A percentile compares a stretch with the other conserved stretches of the same genome.
phyloP scores from a whole-genome alignment of 2,888 invertebrate genomes.

The Heliconius charithonia region DNA sequence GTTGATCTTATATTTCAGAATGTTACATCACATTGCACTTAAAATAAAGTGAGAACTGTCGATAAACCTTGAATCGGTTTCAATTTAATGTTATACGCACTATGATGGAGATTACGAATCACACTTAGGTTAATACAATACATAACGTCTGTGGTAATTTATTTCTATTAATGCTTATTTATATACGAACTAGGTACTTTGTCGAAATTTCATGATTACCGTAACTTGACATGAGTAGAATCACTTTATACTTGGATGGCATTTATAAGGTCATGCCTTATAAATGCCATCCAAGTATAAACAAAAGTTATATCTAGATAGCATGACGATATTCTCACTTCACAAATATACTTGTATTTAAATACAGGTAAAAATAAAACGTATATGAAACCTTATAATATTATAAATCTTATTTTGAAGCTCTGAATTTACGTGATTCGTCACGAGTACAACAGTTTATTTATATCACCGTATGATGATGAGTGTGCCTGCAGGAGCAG shows the following conservation, averaged over 20 bases:
- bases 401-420: not conserved
- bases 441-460: constrained; percentile 14
- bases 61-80: constrained; percentile 43
- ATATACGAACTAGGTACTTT: not conserved
- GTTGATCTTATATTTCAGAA: not conserved
- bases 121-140: constrained; percentile 22
- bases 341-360: not conserved
- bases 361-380: not conserved
- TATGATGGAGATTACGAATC: constrained; percentile 6
- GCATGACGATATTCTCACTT: not conserved
- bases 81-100: constrained; percentile 33
- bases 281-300: not conserved
- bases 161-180: not conserved
- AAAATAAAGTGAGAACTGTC: constrained; percentile 27
- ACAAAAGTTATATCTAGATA: not conserved
- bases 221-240: not conserved
- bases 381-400: not conserved
- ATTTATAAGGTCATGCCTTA: too few relatives aligned
- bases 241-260: too few relatives aligned
- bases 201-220: not conserved
- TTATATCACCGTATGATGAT: constrained; percentile 28
- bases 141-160: not conserved
- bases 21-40: constrained; percentile 15
- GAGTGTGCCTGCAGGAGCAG: constrained; percentile 72
- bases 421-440: not conserved